Base-by-base conservation (phyloP, 2,797 vertebrate species). In the Rhabdomys pumilio region DNA sequence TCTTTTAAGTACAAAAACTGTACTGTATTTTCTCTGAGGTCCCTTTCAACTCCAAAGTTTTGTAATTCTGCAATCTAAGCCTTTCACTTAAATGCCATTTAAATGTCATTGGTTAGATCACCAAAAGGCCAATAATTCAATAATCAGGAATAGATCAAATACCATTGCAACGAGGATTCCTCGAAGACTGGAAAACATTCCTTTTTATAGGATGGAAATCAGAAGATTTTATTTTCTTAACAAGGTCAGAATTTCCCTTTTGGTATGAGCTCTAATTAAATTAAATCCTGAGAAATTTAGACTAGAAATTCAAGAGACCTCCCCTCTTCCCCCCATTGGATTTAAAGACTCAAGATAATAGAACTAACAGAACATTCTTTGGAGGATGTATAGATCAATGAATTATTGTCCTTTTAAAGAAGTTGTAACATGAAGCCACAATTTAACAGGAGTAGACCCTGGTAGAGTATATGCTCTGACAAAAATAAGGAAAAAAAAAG, bases 111-210 rank as follows among this genome's bases (percentile, higher is more conserved):
- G 86, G 92, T 94, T 97, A 96, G 92, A 96, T 95, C 93, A 96
- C 93, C 96, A 97, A 96, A 98, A 98, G 94, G 91, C 94, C 97
- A 97, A 96, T 97, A 97, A 98, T 97, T 97, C 76, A 96, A 91
- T 95, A 95, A 97, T 94, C 95, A 93, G 50, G 47, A 76, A 75
- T 91, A 93, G 86, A 97, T 96, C 96, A 96, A 97, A 98, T 90
- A 91, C 65, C 24, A 94, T 90, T 95, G 61, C 82, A 97, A 72
- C 83, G 90, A 91, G n/a, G 44, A 10, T 91, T 95, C 89, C 76
- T 95, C 83, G 91, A 88, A 94, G 89, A 95, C 50, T 94, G 86
- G 72, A 90, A 95, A 96, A 90, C 93, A 93, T 13, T 87, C 61
- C 55, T 94, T n/a, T 72, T 94, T 61, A 85, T 75, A 93, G 80